These are phyloP conservation scores for Callimorpha dominula DNA, from an alignment of 2,888 invertebrate species.

Conservation along the genomic window DNA sequence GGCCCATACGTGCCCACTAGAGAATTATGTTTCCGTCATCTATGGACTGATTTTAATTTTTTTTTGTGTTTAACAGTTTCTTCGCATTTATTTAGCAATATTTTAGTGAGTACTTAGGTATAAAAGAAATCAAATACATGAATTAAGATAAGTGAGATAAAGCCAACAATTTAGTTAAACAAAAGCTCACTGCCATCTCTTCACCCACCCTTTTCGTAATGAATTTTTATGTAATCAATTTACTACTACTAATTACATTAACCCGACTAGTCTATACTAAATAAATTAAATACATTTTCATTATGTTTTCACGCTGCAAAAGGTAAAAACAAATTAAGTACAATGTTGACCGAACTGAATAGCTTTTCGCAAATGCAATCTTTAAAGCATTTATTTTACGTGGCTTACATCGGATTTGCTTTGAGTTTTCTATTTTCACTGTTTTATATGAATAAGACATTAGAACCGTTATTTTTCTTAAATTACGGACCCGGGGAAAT, in stretches of 20 bases:
- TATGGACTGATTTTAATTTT: too few relatives aligned
- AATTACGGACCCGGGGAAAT: constrained; percentile 28
- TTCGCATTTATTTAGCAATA: too few relatives aligned
- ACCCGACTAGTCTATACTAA: background rate
- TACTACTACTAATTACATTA: background rate
- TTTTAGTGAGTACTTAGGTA: too few relatives aligned
- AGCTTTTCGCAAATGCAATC: constrained; percentile 36
- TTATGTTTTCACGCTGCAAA: background rate
- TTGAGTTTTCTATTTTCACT: constrained; percentile 24
- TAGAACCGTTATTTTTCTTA: constrained; percentile 26
- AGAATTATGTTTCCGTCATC: too few relatives aligned
- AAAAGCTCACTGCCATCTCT: background rate
- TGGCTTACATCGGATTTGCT: constrained; percentile 25
- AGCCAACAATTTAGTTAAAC: too few relatives aligned
- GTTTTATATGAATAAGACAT: constrained; percentile 30
- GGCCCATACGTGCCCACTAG: too few relatives aligned
- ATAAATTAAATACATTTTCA: background rate
- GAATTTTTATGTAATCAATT: background rate
- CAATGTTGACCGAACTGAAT: constrained; percentile 18
- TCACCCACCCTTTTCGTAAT: background rate
- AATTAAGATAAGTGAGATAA: too few relatives aligned
- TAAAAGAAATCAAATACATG: too few relatives aligned
- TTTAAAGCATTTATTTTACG: constrained; percentile 30
- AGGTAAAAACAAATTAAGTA: constrained; percentile 9
- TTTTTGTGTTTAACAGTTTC: too few relatives aligned